A percentile compares a stretch with the other conserved stretches of the same genome.
Conservation (phyloP, 2,888 invertebrate species). For the Volucella inanis region DNA sequence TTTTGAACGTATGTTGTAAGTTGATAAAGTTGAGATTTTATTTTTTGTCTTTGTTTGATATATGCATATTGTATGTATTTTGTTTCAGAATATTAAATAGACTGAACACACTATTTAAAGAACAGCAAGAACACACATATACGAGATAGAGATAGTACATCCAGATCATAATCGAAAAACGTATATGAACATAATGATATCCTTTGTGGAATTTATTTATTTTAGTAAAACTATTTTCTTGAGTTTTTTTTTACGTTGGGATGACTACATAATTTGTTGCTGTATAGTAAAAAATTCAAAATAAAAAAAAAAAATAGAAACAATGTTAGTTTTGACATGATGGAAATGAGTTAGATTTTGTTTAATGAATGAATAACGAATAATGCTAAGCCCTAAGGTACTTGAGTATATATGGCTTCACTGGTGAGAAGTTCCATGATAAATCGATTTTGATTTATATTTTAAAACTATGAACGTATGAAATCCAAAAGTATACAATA, state of each 20-base stretch:
- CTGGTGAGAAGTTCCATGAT: neutral
- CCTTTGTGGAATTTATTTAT: constrained; percentile 59
- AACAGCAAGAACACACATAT: constrained; percentile 68
- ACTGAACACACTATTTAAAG: constrained; percentile 67
- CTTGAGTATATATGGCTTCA: neutral
- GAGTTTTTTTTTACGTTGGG: constrained; percentile 50
- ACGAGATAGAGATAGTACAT: constrained; percentile 62
- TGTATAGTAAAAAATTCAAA: constrained; percentile 57
- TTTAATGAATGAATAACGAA: constrained; percentile 17
- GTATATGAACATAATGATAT: constrained; percentile 63
- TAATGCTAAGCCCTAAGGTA: constrained; percentile 23
- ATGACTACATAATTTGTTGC: constrained; percentile 64
- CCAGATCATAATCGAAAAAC: constrained; percentile 65
- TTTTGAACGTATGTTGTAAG: constrained; percentile 1
- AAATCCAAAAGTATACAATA: neutral
- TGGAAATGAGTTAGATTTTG: constrained; percentile 50
- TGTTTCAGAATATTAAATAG: constrained; percentile 50
- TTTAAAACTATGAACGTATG: too few species aligned
- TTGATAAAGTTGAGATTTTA: constrained; percentile 29
- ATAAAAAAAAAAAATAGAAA: constrained; percentile 42
- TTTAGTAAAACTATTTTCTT: constrained; percentile 14
- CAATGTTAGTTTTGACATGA: constrained; percentile 53
- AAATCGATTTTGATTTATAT: too few species aligned
- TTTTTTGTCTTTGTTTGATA: constrained; percentile 30
- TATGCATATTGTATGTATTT: constrained; percentile 24